Percentiles rank a stretch among this genome's conserved stretches.
phyloP scores from a whole-genome alignment of 2,888 invertebrate species.

The Melieria picta region DNA sequence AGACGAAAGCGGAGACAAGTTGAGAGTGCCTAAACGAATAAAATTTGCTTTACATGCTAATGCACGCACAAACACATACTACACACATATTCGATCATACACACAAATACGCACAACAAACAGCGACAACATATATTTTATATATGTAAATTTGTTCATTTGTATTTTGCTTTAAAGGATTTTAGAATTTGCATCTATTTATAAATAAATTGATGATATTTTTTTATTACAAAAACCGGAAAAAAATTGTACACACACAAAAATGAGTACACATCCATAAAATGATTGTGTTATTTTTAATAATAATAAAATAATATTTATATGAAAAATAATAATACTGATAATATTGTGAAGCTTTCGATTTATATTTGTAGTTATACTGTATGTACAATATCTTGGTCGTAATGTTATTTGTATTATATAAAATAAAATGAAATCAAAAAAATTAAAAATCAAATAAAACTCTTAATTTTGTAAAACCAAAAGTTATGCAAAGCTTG shows the following conservation, averaged over 20 bases:
- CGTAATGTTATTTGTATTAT: slow-evolving; percentile 21
- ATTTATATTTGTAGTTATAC: too few relatives aligned
- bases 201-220: not conserved
- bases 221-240: not conserved
- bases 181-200: slow-evolving; percentile 1
- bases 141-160: not conserved
- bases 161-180: not conserved
- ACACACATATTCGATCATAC: not conserved
- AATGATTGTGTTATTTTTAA: not conserved
- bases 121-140: not conserved
- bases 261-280: not conserved
- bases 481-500: not conserved
- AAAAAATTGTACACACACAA: not conserved
- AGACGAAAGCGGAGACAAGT: not conserved
- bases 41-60: slow-evolving; percentile 2
- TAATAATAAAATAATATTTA: not conserved
- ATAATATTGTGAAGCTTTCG: not conserved
- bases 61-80: not conserved
- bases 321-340: not conserved
- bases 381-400: not conserved
- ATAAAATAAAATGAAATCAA: too few relatives aligned
- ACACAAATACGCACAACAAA: not conserved
- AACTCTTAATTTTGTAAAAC: slow-evolving; percentile 26
- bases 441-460: slow-evolving; percentile 19
- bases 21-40: slow-evolving; percentile 4